Percentiles rank a stretch among this genome's conserved stretches.
Conservation (phyloP, 2,888 invertebrate genomes). For the Plagiodera versicolora region DNA sequence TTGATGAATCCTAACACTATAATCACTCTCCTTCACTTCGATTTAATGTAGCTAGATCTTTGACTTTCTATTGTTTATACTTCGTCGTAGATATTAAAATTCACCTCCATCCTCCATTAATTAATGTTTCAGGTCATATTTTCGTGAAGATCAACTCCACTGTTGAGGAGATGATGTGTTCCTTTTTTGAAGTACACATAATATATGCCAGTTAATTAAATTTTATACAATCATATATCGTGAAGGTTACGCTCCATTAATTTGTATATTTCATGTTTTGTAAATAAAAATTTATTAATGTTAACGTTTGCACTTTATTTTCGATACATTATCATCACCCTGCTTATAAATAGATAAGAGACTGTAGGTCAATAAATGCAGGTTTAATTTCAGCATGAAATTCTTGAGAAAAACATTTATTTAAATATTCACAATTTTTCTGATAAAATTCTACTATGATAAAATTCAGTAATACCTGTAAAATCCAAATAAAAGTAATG, state of each 20-base stretch:
- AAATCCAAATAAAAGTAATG: constrained; percentile 27
- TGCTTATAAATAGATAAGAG: too few species aligned
- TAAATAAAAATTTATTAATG: not conserved
- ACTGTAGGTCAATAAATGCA: too few species aligned
- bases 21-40: too few species aligned
- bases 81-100: too few species aligned
- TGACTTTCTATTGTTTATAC: too few species aligned
- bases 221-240: too few species aligned
- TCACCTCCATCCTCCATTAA: too few species aligned
- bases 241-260: not conserved
- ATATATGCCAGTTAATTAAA: too few species aligned
- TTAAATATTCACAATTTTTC: constrained; percentile 29
- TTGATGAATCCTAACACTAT: too few species aligned
- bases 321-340: too few species aligned
- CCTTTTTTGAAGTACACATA: not conserved
- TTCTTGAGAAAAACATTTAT: not conserved
- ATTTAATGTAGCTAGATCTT: too few species aligned
- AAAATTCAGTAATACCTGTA: constrained; percentile 26
- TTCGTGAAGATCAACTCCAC: constrained; percentile 7
- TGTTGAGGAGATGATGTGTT: not conserved
- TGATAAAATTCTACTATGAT: constrained; percentile 25
- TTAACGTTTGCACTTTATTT: not conserved
- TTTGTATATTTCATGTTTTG: not conserved
- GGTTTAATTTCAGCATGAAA: not conserved
- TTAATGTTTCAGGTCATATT: constrained; percentile 13